Base-by-base conservation (phyloP, 2,888 invertebrate genomes). In the Coelogynopora nodosa region DNA sequence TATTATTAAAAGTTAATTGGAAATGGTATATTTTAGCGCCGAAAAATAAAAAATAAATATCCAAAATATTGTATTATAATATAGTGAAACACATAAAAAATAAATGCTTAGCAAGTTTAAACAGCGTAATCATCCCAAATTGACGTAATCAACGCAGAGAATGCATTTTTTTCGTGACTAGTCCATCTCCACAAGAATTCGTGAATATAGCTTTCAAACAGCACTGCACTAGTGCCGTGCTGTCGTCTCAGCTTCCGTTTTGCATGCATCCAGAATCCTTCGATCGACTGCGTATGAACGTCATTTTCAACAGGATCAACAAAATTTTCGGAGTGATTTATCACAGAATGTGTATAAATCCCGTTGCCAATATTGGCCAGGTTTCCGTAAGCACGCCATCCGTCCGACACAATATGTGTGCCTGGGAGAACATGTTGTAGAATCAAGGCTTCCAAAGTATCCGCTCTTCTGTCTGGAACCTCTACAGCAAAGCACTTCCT, bases 381-480 rank as follows among this genome's bases (percentile, higher is more conserved):
- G 67, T 85, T 67, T 1, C 26, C 82, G 27, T 81, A 85, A 5
- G 85, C n/a, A 27, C n/a, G 13, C 84, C 86, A 86, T 10, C 67
- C 86, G 31, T 86, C 86, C 0, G 31, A 85, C 18, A 86, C 27
- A 27, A 83, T 87, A 27, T 87, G 87, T 10, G 67, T 30, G 30
- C 84, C 82, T 85, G 88, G 87, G 85, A 84, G 67, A 67, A 82
- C 95, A 23, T 13, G 23, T 26, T 74, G 49, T 49, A 49, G 18
- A 5, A 49, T 18, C 5, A 49, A 18, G 18, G 49, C 49, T 18
- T 49, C 27, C 26, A 80, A 23, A 13, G 81, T 80, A 23, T 5
- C 27, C 23, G n/a, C 81, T 18, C 13, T 80, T 10, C 81, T n/a
- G 23, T 80, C 81, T 10, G 81, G 10, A 5, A 80, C 27, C 10